phyloP scores from a whole-genome alignment of 2,113 vertebrate genomes.

The Melanostigma gelatinosum region DNA sequence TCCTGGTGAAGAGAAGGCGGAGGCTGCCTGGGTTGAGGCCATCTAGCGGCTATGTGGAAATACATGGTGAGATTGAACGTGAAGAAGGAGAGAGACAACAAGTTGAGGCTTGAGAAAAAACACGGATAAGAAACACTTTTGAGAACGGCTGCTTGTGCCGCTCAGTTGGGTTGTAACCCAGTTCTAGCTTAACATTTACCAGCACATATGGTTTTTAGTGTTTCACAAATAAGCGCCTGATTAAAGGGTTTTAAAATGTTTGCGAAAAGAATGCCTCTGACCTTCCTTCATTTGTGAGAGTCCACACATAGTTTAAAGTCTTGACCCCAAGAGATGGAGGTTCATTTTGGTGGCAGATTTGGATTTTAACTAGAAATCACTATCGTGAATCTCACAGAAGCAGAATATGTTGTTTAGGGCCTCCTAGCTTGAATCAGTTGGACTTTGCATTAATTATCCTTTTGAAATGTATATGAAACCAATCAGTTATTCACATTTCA shows the following conservation, averaged over 20 bases:
- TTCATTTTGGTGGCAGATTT: background rate
- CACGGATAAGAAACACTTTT: background rate
- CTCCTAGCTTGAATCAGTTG: background rate
- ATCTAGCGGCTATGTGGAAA: slow-evolving; percentile 43
- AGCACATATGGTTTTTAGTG: background rate
- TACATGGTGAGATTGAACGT: slow-evolving; percentile 1
- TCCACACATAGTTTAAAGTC: background rate
- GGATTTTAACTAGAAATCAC: background rate
- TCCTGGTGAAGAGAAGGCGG: slow-evolving; percentile 50
- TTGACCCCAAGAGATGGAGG: background rate
- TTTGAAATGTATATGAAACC: background rate
- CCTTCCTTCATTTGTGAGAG: background rate
- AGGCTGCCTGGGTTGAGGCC: background rate
- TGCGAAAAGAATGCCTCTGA: background rate
- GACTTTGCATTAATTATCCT: background rate
- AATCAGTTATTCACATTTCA: background rate
- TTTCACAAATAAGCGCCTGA: background rate
- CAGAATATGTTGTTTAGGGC: background rate
- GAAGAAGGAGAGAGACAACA: slow-evolving; percentile 17
- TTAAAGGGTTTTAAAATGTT: background rate
- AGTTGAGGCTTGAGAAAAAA: slow-evolving; percentile 14
- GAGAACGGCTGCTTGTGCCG: background rate
- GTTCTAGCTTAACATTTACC: background rate
- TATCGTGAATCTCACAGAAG: background rate
- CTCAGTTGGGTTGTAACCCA: background rate